Base-by-base conservation (phyloP, 2,113 vertebrate species). In the Phrynosoma platyrhinos region DNA sequence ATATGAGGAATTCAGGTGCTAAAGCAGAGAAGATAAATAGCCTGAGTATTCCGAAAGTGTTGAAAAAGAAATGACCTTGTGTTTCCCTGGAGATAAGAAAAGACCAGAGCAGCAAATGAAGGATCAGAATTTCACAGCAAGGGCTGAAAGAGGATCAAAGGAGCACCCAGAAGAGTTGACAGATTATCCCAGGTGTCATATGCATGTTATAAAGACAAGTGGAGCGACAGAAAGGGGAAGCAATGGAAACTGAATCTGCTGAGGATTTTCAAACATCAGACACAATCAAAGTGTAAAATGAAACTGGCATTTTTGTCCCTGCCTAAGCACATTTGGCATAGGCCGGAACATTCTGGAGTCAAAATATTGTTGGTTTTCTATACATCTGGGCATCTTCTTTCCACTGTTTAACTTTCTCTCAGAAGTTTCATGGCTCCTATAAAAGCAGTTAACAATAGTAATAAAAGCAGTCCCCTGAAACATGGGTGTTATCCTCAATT, bases 131-230 rank as follows among this genome's bases (percentile, higher is more conserved):
- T 78, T 76, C 82, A 83, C 85, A 69, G 72, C 3, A 9, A 88
- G 58, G 71, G 32, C 74, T 78, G 81, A 69, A 83, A 83, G 74
- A 40, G 23, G 78, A 87, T 87, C 81, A 69, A 83, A 83, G 64
- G 42, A 69, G 53, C 40, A 36, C 42, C 2, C 32, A 53, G 80
- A 68, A 53, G 80, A 68, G 79, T 64, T 21, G 79, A 69, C 62
- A 83, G 62, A 88, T 83, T 78, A 78, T 88, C 74, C 81, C 7
- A 66, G 62, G 62, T 83, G 64, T 88, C 87, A 88, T 83, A 58
- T 58, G 23, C 81, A 78, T 27, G 62, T 83, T 88, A 53, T 69
- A 88, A 77, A 83, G 83, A 55, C 74, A 78, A 69, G 74, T 88
- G 87, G 64, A 77, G 32, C n/a, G 42, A 27, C 3, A 36, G 30